Conservation (phyloP, 2,113 vertebrate species). For the human (Homo sapiens) region DNA sequence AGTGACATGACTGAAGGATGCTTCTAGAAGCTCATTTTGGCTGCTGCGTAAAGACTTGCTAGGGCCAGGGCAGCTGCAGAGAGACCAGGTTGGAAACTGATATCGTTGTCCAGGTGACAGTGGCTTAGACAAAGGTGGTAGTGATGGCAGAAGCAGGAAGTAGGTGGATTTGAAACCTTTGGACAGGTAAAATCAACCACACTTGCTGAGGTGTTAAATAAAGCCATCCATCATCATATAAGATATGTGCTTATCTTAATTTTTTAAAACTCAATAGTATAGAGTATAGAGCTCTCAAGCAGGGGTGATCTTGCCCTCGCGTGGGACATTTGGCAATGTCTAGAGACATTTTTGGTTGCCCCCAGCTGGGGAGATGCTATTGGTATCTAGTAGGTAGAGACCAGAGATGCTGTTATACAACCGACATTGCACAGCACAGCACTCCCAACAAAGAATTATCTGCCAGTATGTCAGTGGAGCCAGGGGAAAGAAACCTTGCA, state of each 20-base stretch:
- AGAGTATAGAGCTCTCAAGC: background rate
- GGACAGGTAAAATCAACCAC: background rate
- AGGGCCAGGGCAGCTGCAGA: background rate
- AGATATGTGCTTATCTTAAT: background rate
- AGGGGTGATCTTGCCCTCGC: background rate
- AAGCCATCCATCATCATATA: background rate
- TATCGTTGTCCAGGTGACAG: fast-evolving
- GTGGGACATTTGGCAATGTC: background rate
- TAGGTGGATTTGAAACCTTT: background rate
- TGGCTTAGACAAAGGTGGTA: background rate
- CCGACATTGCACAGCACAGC: fast-evolving
- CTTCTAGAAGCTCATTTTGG: background rate
- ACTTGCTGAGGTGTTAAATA: background rate
- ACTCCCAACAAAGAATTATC: background rate
- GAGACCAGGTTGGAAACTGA: background rate
- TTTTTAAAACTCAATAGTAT: background rate
- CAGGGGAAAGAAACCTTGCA: background rate
- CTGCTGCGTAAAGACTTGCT: background rate
- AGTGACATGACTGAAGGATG: fast-evolving
- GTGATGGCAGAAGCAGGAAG: background rate
- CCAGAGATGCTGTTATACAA: background rate
- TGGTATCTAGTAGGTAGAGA: background rate
- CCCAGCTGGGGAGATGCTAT: background rate
- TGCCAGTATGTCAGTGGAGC: background rate
- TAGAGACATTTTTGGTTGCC: background rate